Evolutionary conservation across 1,140 invertebrate species (phyloP).

Genomic region (Spodoptera litura): DNA sequence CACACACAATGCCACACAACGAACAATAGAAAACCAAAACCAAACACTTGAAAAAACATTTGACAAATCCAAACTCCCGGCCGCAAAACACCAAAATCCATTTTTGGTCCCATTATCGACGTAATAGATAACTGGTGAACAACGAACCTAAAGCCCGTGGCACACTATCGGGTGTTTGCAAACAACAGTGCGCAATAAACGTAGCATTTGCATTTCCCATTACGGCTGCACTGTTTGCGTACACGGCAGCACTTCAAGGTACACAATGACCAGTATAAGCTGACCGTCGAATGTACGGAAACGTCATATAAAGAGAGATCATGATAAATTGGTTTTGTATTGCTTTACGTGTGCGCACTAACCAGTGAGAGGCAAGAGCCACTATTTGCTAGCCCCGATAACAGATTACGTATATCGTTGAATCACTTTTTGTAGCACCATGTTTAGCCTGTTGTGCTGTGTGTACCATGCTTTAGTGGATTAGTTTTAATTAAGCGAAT

Average conservation of each 20-base stretch:
- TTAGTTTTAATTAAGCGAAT: slow-evolving; percentile 20
- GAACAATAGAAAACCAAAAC: neutral
- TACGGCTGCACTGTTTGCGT: slow-evolving; percentile 38
- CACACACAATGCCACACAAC: too few relatives aligned
- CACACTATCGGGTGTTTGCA: slow-evolving; percentile 41
- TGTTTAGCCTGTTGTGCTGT: slow-evolving; percentile 7
- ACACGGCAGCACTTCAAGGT: too few relatives aligned
- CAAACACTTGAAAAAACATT: neutral
- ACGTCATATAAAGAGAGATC: too few relatives aligned
- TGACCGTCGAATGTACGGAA: too few relatives aligned
- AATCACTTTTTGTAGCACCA: slow-evolving; percentile 20
- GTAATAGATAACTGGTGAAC: slow-evolving; percentile 27
- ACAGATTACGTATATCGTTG: slow-evolving; percentile 55
- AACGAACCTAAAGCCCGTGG: slow-evolving; percentile 40
- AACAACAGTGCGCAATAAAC: slow-evolving; percentile 46
- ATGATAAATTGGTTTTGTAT: too few relatives aligned
- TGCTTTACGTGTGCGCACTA: slow-evolving; percentile 5
- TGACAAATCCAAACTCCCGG: neutral
- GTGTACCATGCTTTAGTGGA: slow-evolving; percentile 12
- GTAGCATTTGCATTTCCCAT: slow-evolving; percentile 48
- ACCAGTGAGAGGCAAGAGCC: slow-evolving; percentile 15
- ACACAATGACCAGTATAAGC: too few relatives aligned
- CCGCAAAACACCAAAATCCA: slow-evolving; percentile 4
- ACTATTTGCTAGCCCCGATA: slow-evolving; percentile 36
- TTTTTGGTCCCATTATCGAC: slow-evolving; percentile 18